Percentiles rank a stretch among this genome's conserved stretches.
Conservation (phyloP, 2,888 invertebrate species). For the Camponotus fellah region DNA sequence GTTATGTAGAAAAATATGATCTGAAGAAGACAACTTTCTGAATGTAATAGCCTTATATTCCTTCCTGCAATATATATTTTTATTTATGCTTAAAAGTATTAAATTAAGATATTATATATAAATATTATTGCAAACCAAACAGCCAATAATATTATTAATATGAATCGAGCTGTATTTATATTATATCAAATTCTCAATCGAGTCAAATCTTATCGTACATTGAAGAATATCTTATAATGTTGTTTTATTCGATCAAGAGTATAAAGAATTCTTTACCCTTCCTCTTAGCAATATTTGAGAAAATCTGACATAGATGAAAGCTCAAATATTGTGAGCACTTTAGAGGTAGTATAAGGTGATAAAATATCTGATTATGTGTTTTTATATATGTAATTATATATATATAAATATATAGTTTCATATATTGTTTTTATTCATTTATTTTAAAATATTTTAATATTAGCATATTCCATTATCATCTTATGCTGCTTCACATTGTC, state of each 20-base stretch:
- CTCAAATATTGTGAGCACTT: constrained; percentile 69
- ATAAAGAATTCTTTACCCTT: constrained; percentile 47
- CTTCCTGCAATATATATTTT: constrained; percentile 81
- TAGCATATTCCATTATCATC: constrained; percentile 73
- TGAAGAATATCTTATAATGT: constrained; percentile 12
- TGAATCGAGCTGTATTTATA: background rate
- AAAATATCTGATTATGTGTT: constrained; percentile 43
- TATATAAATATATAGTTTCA: background rate
- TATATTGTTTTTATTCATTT: constrained; percentile 44
- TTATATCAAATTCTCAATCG: constrained; percentile 3
- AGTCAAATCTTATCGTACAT: constrained; percentile 8
- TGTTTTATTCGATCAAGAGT: constrained; percentile 19
- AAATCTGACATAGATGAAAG: background rate
- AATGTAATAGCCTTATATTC: constrained; percentile 85
- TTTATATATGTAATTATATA: constrained; percentile 69
- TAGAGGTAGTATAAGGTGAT: constrained; percentile 84
- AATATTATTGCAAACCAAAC: background rate
- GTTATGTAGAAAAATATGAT: constrained; percentile 46
- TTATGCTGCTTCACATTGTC: constrained; percentile 84
- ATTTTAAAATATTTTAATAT: background rate
- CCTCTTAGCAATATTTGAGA: constrained; percentile 69
- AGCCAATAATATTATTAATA: background rate
- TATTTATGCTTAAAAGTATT: constrained; percentile 71
- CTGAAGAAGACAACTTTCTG: constrained; percentile 84
- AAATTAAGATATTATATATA: background rate